phyloP scores from a whole-genome alignment of 2,113 vertebrate species.

The Cyanoramphus novaezelandiae region DNA sequence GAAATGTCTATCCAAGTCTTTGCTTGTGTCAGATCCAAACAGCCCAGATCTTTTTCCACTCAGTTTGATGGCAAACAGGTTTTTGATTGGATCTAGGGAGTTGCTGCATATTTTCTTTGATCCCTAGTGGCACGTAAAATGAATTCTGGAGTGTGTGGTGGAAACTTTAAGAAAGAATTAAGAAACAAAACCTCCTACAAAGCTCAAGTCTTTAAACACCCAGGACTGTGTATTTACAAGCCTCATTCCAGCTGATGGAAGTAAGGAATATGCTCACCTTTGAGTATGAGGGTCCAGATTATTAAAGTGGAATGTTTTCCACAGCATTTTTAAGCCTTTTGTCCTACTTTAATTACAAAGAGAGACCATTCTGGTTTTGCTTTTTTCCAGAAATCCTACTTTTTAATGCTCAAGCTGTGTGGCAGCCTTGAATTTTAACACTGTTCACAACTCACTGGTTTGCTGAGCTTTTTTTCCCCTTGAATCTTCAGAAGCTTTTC shows the following conservation, averaged over 20 bases:
- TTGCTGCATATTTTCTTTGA: background rate
- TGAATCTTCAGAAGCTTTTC: conserved; percentile 15
- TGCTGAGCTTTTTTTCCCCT: background rate
- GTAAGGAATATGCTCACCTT: background rate
- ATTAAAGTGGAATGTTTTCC: background rate
- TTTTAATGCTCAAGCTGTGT: background rate
- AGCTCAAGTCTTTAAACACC: background rate
- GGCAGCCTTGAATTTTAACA: conserved; percentile 16
- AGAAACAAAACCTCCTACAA: background rate
- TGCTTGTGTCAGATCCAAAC: background rate
- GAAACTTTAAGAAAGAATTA: background rate
- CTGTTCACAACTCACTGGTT: background rate
- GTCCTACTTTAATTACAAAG: background rate
- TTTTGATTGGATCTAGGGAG: background rate
- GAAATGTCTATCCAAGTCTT: background rate
- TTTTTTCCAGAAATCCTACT: background rate
- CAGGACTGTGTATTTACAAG: background rate
- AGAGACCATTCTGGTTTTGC: background rate
- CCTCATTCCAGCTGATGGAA: background rate
- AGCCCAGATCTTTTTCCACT: background rate
- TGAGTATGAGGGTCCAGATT: background rate
- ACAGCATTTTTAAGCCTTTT: background rate
- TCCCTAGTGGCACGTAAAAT: background rate
- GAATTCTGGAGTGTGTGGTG: background rate
- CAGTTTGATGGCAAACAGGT: background rate